Evolutionary conservation across 2,797 vertebrate species (phyloP).

Genomic region (Pangasius larnaudii): DNA sequence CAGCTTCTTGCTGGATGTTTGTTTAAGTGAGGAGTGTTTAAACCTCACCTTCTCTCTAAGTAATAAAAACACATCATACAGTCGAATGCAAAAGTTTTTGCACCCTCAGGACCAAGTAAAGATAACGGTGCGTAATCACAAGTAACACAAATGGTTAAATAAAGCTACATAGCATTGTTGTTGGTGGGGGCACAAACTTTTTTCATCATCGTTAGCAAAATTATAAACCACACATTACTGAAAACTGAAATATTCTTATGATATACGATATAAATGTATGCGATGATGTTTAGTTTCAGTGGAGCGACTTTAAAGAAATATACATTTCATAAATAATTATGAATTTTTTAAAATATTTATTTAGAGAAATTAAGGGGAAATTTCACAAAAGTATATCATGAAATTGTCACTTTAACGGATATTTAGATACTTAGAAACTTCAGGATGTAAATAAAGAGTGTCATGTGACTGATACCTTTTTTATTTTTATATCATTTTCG

Average conservation of each 20-base stretch:
- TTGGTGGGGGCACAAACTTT: not conserved
- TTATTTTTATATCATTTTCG: not conserved
- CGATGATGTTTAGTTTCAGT: not conserved
- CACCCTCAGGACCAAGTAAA: not conserved
- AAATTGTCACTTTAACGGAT: no score
- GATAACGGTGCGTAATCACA: not conserved
- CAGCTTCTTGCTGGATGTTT: slow-evolving; percentile 40
- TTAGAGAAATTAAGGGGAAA: not conserved
- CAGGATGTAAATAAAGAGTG: no score
- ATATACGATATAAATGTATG: not conserved
- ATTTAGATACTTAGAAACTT: no score
- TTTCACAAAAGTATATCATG: no score
- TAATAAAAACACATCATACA: not conserved
- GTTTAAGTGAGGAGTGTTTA: slow-evolving; percentile 41
- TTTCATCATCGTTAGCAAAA: not conserved
- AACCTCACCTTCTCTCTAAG: not conserved
- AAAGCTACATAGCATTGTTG: not conserved
- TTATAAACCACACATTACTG: not conserved
- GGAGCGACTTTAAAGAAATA: not conserved
- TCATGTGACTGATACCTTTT: not conserved
- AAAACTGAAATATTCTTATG: not conserved
- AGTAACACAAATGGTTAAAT: not conserved
- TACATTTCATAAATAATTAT: no score
- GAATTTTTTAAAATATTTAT: not conserved
- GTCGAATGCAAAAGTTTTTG: not conserved